phyloP scores from a whole-genome alignment of 2,113 vertebrate genomes.

The Urocolius indicus region DNA sequence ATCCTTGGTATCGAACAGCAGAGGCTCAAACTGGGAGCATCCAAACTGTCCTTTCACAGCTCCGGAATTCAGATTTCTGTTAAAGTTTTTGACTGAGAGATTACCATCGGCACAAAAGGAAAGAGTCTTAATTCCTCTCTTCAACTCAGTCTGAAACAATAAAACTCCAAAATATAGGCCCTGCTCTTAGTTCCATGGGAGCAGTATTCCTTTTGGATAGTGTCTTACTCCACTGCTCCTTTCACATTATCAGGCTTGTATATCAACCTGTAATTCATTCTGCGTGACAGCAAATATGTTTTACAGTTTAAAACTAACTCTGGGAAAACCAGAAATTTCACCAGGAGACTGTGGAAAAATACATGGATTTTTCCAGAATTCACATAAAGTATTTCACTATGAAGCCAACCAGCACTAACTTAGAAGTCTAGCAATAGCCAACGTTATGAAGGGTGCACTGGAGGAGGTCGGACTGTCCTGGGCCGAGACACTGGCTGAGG shows the following conservation, averaged over 20 bases:
- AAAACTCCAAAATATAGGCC: fast-evolving
- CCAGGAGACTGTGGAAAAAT: neutral
- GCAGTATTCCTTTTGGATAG: neutral
- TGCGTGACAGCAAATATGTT: neutral
- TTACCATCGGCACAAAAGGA: neutral
- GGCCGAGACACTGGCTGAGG: too few species aligned
- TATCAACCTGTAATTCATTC: neutral
- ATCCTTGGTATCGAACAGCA: neutral
- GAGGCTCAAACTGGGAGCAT: neutral
- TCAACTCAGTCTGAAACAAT: neutral
- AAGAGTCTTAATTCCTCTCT: neutral
- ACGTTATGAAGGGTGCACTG: too few species aligned
- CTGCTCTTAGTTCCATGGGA: neutral
- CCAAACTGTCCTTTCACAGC: neutral
- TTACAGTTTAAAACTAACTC: neutral
- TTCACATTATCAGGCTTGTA: neutral
- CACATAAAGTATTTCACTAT: neutral
- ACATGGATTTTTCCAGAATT: neutral
- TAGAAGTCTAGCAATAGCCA: neutral
- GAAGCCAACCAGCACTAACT: neutral
- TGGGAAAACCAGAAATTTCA: neutral
- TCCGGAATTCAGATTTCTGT: neutral
- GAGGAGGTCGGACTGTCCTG: neutral
- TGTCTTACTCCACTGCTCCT: too few species aligned
- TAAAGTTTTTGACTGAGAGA: neutral